Conservation (phyloP, 2,888 invertebrate species). For the Eurois occulta region DNA sequence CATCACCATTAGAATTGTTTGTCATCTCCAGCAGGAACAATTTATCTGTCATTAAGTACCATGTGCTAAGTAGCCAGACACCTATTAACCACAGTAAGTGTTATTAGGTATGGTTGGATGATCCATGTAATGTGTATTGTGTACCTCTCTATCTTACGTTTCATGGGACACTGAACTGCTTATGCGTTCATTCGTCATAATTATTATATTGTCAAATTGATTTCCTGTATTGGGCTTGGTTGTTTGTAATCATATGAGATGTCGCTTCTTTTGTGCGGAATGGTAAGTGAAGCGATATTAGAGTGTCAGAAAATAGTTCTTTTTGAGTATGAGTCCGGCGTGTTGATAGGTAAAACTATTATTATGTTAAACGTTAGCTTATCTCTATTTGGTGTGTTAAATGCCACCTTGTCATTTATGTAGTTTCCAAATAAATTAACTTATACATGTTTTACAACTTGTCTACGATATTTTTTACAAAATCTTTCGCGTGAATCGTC, state of each 20-base stretch:
- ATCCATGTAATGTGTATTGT: slow-evolving; percentile 71
- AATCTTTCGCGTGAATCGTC: background rate
- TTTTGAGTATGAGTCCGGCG: background rate
- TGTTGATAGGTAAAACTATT: background rate
- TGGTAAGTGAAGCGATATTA: background rate
- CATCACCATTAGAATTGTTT: slow-evolving; percentile 34
- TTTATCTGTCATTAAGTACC: slow-evolving; percentile 52
- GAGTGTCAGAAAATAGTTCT: background rate
- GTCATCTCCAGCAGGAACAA: slow-evolving; percentile 42
- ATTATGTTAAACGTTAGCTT: background rate
- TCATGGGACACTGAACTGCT: slow-evolving; percentile 67
- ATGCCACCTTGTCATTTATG: background rate
- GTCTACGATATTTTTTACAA: background rate
- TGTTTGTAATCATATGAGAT: background rate
- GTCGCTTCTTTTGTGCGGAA: background rate
- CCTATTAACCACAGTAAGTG: slow-evolving; percentile 42
- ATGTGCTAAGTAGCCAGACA: slow-evolving; percentile 52
- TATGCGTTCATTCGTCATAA: slow-evolving; percentile 29
- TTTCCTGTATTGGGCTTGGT: slow-evolving; percentile 53
- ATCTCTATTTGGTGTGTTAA: background rate
- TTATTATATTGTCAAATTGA: slow-evolving; percentile 46
- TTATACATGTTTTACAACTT: background rate
- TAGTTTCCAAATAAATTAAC: background rate
- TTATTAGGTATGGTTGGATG: slow-evolving; percentile 77
- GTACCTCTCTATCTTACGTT: slow-evolving; percentile 59